Base-by-base conservation (phyloP, 2,888 invertebrate species). In the Fissipunctia ypsillon region DNA sequence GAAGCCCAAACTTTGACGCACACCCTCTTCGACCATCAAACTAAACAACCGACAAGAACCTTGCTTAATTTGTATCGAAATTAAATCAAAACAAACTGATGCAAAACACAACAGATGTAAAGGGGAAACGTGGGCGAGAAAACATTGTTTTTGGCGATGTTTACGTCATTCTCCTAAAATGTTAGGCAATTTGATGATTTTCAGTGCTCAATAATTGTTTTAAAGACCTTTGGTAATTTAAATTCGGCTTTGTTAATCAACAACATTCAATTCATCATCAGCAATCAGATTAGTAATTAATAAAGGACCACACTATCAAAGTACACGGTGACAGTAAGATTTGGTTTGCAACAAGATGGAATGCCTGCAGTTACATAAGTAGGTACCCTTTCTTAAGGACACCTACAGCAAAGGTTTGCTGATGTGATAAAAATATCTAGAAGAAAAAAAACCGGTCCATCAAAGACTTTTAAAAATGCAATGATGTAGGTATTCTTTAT, bases 111-210 rank as follows among this genome's bases (percentile, higher is more conserved):
- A 77, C 60, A 80, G 64, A 67, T 73, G 67, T 69, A 69, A 35
- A 68, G 2, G 57, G 61, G 50, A 48, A 76, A 73, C 45, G 82
- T 76, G 84, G 77, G 84, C 76, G 73, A 52, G 54, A 38, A 45
- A 61, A 76, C 54, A 52, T 64, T 69, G 69, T 43, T 72, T 84
- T 84, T 76, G 67, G 72, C 19, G 31, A 68, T 66, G 75, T 80
- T 81, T 69, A 75, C 80, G 81, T 81, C 81, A 84, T 84, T 66
- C 57, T 63, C 68, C 52, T 48, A 52, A 69, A 84, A 69, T 61
- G 38, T 73, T 56, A 22, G 45, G 38, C 45, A 67, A 60, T 83
- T 73, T 60, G 45, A 41, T 52, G 66, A 73, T 54, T 48, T 70
- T 28, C 65, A 48, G 45, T 52, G 28, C 52, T 52, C 28, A 48